Percentiles rank a stretch among this genome's conserved stretches.
Evolutionary conservation across 2,113 vertebrate genomes (phyloP).

Genomic region (Onychostruthus taczanowskii): DNA sequence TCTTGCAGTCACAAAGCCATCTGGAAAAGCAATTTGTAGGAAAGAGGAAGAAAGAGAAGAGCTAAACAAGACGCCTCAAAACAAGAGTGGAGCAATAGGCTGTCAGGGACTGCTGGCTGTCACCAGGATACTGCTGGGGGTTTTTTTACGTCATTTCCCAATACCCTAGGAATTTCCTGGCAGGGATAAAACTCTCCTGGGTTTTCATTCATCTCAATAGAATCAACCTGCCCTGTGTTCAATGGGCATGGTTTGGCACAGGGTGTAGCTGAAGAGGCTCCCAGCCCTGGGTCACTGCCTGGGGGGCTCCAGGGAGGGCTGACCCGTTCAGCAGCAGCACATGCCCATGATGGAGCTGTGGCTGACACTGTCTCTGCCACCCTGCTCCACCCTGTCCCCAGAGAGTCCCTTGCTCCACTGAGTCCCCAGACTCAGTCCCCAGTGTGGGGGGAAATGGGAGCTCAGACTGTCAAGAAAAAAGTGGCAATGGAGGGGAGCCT

Average conservation of each 20-base stretch:
- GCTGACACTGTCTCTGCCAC: not conserved
- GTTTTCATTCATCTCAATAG: not conserved
- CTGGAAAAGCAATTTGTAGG: not conserved
- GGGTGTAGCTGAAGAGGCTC: not conserved
- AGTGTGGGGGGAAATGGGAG: rapidly evolving
- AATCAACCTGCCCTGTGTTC: not conserved
- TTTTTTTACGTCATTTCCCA: not conserved
- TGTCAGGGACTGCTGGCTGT: not conserved
- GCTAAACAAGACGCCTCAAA: not conserved
- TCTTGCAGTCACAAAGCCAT: not conserved
- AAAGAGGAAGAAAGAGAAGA: not conserved
- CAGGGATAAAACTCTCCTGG: not conserved
- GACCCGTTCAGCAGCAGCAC: not conserved
- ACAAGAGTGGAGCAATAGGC: not conserved
- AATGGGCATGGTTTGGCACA: not conserved
- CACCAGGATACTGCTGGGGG: not conserved
- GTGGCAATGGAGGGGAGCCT: not conserved
- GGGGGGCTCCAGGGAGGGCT: not conserved
- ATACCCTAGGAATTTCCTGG: not conserved
- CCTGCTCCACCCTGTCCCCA: no score
- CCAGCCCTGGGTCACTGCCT: not conserved
- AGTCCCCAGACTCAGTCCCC: not conserved
- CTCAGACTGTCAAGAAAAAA: not conserved
- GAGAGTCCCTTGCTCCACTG: not conserved
- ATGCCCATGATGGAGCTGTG: not conserved